Evolutionary conservation across 2,113 vertebrate species (phyloP).

Genomic region (Eclectus roratus): DNA sequence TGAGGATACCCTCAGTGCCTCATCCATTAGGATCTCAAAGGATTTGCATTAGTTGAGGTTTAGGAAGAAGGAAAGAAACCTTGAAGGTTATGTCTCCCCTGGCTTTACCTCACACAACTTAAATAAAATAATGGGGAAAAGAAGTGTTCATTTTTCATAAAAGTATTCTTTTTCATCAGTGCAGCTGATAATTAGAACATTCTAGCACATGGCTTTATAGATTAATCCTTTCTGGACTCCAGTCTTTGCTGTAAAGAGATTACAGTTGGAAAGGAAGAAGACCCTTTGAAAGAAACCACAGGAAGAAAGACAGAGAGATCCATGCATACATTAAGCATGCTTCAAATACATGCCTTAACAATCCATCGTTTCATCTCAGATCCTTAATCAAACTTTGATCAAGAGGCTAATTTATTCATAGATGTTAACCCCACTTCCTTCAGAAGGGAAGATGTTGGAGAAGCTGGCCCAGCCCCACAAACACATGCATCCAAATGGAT

Average conservation of each 20-base stretch:
- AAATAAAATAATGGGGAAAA: neutral
- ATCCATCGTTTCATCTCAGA: neutral
- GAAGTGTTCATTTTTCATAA: neutral
- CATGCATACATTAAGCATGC: neutral
- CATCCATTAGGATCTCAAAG: neutral
- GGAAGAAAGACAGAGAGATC: neutral
- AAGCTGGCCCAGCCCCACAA: neutral
- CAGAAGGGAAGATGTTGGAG: neutral
- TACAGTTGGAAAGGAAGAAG: neutral
- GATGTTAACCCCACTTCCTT: neutral
- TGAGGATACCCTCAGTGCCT: neutral
- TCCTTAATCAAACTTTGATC: constrained; percentile 21
- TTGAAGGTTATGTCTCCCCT: neutral
- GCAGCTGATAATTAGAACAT: neutral
- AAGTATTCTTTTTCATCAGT: neutral
- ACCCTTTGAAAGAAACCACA: constrained; percentile 26
- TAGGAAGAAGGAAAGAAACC: neutral
- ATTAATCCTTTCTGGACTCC: neutral
- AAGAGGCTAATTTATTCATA: neutral
- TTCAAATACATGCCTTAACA: constrained; percentile 37
- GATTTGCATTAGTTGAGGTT: neutral
- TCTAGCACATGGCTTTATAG: neutral
- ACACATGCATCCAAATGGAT: neutral
- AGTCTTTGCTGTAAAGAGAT: constrained; percentile 13
- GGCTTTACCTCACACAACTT: neutral